Evolutionary conservation across 2,797 vertebrate species (phyloP), one percentile per base, ranked within the genome.

Genomic region (Anabas testudineus): DNA sequence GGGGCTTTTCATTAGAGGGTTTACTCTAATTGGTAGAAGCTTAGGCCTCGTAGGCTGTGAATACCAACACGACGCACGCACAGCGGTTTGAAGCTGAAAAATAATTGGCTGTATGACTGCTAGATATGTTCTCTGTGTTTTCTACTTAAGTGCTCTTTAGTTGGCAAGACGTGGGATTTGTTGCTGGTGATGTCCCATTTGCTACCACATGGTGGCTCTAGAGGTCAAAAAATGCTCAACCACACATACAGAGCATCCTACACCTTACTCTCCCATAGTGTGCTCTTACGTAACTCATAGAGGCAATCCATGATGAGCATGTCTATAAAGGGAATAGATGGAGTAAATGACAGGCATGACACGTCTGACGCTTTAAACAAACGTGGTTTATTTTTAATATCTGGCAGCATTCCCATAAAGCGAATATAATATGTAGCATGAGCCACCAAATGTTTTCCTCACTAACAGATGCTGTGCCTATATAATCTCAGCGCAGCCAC

Each of bases 121-220:
- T 43, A 15, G 53, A 72, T 74, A 65, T 4, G 12, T 54, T 86
- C 80, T 52, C 57, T 43, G 26, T 74, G 54, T 83, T 76, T 71
- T 47, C 28, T 52, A 22, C 60, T 68, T 34, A 69, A 71, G 70
- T 65, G 48, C 46, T 74, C 57, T 76, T 76, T 63, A 71, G 48
- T 52, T 75, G 39, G 62, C 39, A 65, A 62, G 42, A 65, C 55
- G 6, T 68, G 59, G 42, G 18, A 10, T 69, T 48, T 26, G 32
- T 32, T 46, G 16, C 56, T n/a, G 61, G 24, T 77, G 87, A 45
- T 65, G 34, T 80, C 47, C 76, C 74, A 4, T 32, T 12, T 58
- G 4, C 30, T 19, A 76, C 93, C 96, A 95, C 90, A 91, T 88
- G 96, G 90, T 93, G 96, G 92, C 96, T 87, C 95, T 94, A 84